Evolutionary conservation across 35 echinoderm and acorn worm genomes (phyloP), one percentile per base, ranked within the genome.

Genomic region (Nesometra sesokonis): DNA sequence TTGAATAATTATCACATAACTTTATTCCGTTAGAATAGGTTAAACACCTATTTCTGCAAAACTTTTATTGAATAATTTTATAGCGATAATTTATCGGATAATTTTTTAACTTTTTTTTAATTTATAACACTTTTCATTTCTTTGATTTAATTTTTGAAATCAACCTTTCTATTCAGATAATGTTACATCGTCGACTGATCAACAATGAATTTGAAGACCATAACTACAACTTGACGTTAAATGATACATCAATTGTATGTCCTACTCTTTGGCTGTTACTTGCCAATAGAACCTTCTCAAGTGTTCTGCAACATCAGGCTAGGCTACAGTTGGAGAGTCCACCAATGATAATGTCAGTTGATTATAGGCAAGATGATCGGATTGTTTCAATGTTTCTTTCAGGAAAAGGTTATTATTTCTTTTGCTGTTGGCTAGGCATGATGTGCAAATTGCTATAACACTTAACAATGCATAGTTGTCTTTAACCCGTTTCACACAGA

Each of bases 211-310:
- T 81, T 34, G 34, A 86, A 32, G 78, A 36, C 31, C 77, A 89
- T 57, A 83, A 93, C 29, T 86, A 77, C 87, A 93, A 93, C 84
- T 78, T 93, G 33, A 89, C 91, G 31, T 17, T 93, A 30, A 82
- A 89, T 35, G 87, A 93, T 32, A 77, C 91, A 0, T 76, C 47
- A 27, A 40, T 93, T 46, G 79, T 85, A 29, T 80, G 31, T 47
- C 81, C 87, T 46, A 93, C 35, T 0, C 80, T 93, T 46, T 88
- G 87, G 84, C 30, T 93, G 77, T 89, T 93, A 84, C 91, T 93
- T 35, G 87, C 86, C 43, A 89, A 93, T 86, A 76, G 43, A 21
- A 85, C 83, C 17, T 76, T 32, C 27, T 89, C 87, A 30, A 85
- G 81, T 33, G 32, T 89, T 31, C 78, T 93, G 5, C 91, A 85